Base-by-base conservation (phyloP, 2,113 vertebrate species). In the Acrocephalus kingi region DNA sequence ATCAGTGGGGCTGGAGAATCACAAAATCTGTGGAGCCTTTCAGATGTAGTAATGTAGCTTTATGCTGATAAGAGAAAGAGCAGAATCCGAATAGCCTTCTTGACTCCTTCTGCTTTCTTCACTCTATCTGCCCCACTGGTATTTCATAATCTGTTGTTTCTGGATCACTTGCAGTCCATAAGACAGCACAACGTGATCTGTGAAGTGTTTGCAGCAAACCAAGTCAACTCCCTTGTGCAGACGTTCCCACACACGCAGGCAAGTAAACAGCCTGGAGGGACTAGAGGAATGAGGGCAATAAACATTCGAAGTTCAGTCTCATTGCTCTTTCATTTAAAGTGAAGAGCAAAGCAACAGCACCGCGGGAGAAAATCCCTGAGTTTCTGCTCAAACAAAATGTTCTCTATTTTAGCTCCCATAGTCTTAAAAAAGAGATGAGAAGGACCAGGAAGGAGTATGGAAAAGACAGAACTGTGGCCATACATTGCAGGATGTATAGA, bases 81-180 rank as follows among this genome's bases (percentile, higher is more conserved):
- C 41, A 62, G 64, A 71, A 43, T 93, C 73, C 45, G 17, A 80
- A 62, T 11, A 71, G 41, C 14, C 20, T 69, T 46, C 41, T 84
- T 77, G 68, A 68, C 18, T 83, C n/a, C 19, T 84, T 87, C 75
- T 5, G 2, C 76, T 86, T 79, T 48, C 75, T 74, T 66, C 13
- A 1, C 30, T 64, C 35, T 80, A 16, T 89, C 92, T 89, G 73
- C 28, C 69, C 37, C 55, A 25, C 68, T 91, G 61, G 22, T 93
- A 19, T 91, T 92, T 89, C 73, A 77, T 87, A 77, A 94, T 89
- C 54, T 94, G 72, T 84, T 91, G 33, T 94, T 95, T 94, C 92
- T 89, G 90, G 63, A 93, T 86, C 54, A 25, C 68, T 56, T 69
- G 64, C 13, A 30, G 41, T 77, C 68, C 11, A 1, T 77, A 89